Percentiles rank a stretch among this genome's conserved stretches.
phyloP scores from a whole-genome alignment of 2,888 invertebrate species.

The Neoascia interrupta region DNA sequence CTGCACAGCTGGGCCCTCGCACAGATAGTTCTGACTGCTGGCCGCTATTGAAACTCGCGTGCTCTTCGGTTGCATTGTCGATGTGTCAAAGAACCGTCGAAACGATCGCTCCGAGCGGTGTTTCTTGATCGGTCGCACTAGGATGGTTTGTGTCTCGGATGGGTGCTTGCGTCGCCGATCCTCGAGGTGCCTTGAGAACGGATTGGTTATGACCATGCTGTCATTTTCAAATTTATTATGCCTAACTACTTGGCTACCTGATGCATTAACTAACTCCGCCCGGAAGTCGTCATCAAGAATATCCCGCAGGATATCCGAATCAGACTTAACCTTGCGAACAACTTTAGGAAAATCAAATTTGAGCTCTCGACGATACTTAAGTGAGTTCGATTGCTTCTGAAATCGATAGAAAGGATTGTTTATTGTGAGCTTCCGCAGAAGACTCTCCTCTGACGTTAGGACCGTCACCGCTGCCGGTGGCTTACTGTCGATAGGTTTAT shows the following conservation, averaged over 20 bases:
- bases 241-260: slow-evolving; percentile 45
- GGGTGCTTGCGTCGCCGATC: slow-evolving; percentile 61
- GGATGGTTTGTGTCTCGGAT: slow-evolving; percentile 45
- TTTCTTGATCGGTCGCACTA: slow-evolving; percentile 57
- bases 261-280: slow-evolving; percentile 31
- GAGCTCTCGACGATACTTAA: slow-evolving; percentile 71
- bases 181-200: slow-evolving; percentile 78
- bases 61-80: slow-evolving; percentile 32
- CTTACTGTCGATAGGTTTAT: slow-evolving; percentile 14
- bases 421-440: slow-evolving; percentile 74
- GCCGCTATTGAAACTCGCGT: background rate
- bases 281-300: slow-evolving; percentile 36
- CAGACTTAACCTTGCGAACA: slow-evolving; percentile 74
- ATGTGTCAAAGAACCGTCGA: slow-evolving; percentile 58
- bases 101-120: slow-evolving; percentile 73
- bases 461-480: background rate
- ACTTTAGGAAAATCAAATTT: slow-evolving; percentile 43
- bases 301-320: slow-evolving; percentile 73
- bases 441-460: slow-evolving; percentile 71
- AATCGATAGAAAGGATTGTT: slow-evolving; percentile 78
- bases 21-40: slow-evolving; percentile 72
- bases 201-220: slow-evolving; percentile 79
- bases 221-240: slow-evolving; percentile 61
- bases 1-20: slow-evolving; percentile 75
- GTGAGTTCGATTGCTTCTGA: slow-evolving; percentile 77